Evolutionary conservation across 2,888 invertebrate genomes (phyloP), one percentile per base, ranked within the genome.

Genomic region (Idaea dimidiata): DNA sequence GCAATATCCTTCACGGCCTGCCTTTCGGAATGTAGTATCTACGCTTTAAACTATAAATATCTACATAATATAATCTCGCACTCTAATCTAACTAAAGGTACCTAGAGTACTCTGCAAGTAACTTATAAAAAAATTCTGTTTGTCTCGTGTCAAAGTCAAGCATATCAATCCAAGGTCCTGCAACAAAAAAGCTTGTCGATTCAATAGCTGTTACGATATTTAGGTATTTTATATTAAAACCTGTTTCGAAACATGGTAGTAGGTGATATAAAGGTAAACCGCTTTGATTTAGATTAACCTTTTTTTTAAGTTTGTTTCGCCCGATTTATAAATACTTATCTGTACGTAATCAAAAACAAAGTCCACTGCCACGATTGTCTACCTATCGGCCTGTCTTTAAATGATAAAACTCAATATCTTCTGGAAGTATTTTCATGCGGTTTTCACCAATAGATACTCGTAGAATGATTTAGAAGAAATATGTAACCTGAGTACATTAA

Each of bases 111-210:
- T 53, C 17, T 56, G 56, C 60, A 65, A 58, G 59, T 58, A 59
- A 60, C 32, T 56, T 60, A 18, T 54, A 62, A 60, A 31, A 59
- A 66, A 63, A 62, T 64, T 61, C n/a, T 68, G 59, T 66, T 68
- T 63, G 61, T 65, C 57, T 62, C 62, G n/a, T 6, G 53, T 24
- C 63, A 61, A 63, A 63, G 62, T 66, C 60, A 64, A 62, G 32
- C 18, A 54, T 59, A 55, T 55, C 59, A 60, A 63, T 59, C 59
- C 62, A 54, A 54, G 54, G 54, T 54, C 54, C 16, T 54, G 54
- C n/a, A 17, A n/a, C 17, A 54, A 54, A 54, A 54, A 54, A 54
- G 16, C 54, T 54, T 6, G 16, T 54, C 17, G 54, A 54, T 17
- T 54, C 54, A 53, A 53, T 53, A 1, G 16, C n/a, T 17, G 54